Evolutionary conservation across 2,113 vertebrate species (phyloP).

Genomic region (Propithecus coquereli): DNA sequence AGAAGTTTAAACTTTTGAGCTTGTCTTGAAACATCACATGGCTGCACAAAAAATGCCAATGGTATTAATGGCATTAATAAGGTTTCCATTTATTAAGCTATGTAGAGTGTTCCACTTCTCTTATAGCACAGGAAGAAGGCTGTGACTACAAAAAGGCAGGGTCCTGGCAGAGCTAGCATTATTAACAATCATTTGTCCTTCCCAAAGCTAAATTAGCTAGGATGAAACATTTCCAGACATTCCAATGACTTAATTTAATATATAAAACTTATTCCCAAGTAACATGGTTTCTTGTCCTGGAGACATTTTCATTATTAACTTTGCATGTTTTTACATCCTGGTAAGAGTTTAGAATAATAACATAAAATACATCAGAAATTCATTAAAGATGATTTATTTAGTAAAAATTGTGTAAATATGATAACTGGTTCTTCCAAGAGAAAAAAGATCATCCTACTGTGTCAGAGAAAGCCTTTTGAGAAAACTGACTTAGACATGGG

Average conservation of each 20-base stretch:
- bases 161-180: neutral
- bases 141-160: neutral
- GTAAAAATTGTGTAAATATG: neutral
- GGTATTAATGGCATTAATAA: neutral
- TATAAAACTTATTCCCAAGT: neutral
- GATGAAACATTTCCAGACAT: neutral
- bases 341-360: neutral
- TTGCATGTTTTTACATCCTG: neutral
- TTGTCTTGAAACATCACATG: neutral
- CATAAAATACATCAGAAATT: neutral
- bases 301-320: neutral
- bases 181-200: neutral
- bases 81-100: neutral
- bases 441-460: neutral
- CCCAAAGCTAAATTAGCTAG: neutral
- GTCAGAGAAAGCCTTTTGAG: neutral
- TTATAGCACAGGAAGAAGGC: no score
- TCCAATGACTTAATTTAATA: neutral
- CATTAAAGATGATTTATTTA: neutral
- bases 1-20: neutral
- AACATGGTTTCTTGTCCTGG: neutral
- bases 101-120: neutral
- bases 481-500: neutral
- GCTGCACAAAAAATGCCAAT: neutral
- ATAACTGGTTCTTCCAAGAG: neutral